phyloP scores from a whole-genome alignment of 64 coral and sea anemone species.

The Montipora foliosa region DNA sequence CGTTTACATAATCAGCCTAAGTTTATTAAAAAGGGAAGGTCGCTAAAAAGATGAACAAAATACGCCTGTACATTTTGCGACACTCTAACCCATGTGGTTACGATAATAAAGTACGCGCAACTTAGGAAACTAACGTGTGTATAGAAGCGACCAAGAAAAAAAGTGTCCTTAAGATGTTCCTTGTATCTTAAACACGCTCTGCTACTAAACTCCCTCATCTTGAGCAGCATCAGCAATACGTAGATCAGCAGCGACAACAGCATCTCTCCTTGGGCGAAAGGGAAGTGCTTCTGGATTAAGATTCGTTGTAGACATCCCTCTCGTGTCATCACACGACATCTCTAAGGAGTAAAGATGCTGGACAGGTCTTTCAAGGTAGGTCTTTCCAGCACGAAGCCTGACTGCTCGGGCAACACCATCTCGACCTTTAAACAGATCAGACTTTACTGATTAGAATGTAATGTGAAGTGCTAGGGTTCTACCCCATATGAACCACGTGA shows the following conservation, averaged over 20 bases:
- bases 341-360: constrained; percentile 30
- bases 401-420: constrained; percentile 37
- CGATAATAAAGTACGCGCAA: too few species aligned
- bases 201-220: constrained; percentile 4
- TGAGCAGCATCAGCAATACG: neutral
- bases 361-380: constrained; percentile 19
- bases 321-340: constrained; percentile 30
- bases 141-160: too few species aligned
- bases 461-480: too few species aligned
- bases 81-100: too few species aligned
- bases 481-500: too few species aligned
- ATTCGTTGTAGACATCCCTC: neutral
- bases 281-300: neutral
- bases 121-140: too few species aligned
- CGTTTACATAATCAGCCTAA: too few species aligned
- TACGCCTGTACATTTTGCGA: too few species aligned
- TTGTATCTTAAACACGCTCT: neutral
- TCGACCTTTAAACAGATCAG: constrained; percentile 25
- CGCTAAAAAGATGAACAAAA: too few species aligned
- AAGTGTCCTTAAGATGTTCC: too few species aligned
- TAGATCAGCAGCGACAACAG: constrained; percentile 24
- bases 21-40: too few species aligned
- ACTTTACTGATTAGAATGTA: neutral
- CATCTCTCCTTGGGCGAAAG: constrained; percentile 36
- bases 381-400: constrained; percentile 44